Percentiles rank a stretch among this genome's conserved stretches.
Evolutionary conservation across 2,888 invertebrate species (phyloP).

Genomic region (Cistogaster globosa): DNA sequence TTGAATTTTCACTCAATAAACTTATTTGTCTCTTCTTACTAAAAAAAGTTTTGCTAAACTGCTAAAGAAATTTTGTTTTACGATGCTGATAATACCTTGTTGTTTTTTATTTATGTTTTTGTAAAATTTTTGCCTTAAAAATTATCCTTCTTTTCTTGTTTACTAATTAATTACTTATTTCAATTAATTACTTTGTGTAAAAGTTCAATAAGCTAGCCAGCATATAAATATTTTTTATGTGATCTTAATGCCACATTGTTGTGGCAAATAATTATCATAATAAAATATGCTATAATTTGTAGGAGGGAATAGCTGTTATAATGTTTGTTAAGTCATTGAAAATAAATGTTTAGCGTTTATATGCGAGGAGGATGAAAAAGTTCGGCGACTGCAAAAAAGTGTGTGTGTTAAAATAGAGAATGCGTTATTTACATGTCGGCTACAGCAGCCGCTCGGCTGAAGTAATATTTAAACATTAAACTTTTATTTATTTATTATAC

Average conservation of each 20-base stretch:
- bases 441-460: no score
- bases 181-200: conserved; percentile 59
- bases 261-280: conserved; percentile 46
- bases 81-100: no score
- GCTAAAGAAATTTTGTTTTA: no score
- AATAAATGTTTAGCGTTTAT: conserved; percentile 27
- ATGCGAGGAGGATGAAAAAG: no score
- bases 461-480: no score
- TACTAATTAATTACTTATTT: conserved; percentile 49
- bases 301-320: neutral
- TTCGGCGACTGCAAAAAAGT: no score
- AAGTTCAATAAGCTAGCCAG: neutral
- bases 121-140: conserved; percentile 7
- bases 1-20: no score
- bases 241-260: conserved; percentile 51
- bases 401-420: no score
- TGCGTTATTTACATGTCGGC: no score
- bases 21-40: no score
- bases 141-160: conserved; percentile 44
- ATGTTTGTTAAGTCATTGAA: conserved; percentile 18
- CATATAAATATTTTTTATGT: conserved; percentile 39
- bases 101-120: neutral
- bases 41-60: no score
- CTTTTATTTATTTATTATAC: no score
- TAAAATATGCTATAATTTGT: neutral